Conservation (phyloP, 2,888 invertebrate genomes). For the Lacanobia oleracea region DNA sequence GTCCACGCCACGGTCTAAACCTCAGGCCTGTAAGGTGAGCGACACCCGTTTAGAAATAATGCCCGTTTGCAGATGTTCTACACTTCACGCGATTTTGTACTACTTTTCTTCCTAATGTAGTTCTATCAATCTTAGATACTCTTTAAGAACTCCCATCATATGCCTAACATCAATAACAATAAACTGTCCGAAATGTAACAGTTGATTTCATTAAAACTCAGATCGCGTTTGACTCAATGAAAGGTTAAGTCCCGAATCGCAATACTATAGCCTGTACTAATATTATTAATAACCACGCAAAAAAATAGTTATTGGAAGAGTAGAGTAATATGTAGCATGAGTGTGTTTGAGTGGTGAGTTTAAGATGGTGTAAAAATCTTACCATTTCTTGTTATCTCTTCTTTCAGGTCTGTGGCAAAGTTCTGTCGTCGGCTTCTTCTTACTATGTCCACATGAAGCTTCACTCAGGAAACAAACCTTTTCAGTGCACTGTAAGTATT, state of each 20-base stretch:
- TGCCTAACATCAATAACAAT: neutral
- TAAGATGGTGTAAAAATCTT: conserved; percentile 2
- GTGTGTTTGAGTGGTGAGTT: neutral
- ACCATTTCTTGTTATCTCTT: conserved; percentile 17
- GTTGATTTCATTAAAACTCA: conserved; percentile 30
- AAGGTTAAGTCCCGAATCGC: conserved; percentile 2
- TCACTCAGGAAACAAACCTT: conserved; percentile 95
- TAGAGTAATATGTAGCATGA: neutral
- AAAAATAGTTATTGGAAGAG: neutral
- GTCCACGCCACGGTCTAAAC: conserved; percentile 91
- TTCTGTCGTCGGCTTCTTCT: conserved; percentile 94
- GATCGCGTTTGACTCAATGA: conserved; percentile 5
- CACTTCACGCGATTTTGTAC: neutral
- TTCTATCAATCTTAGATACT: neutral
- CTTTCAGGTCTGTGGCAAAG: conserved; percentile 93
- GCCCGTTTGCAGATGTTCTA: neutral
- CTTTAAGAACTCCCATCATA: neutral
- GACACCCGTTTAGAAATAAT: conserved; percentile 17
- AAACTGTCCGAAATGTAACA: conserved; percentile 1
- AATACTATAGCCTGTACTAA: neutral
- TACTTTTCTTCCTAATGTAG: neutral
- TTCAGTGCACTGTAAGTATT: conserved; percentile 92
- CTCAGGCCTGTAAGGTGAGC: conserved; percentile 93
- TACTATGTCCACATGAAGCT: conserved; percentile 96
- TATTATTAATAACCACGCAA: neutral